phyloP scores from a whole-genome alignment of 2,113 vertebrate species.

The Brachypteracias leptosomus region DNA sequence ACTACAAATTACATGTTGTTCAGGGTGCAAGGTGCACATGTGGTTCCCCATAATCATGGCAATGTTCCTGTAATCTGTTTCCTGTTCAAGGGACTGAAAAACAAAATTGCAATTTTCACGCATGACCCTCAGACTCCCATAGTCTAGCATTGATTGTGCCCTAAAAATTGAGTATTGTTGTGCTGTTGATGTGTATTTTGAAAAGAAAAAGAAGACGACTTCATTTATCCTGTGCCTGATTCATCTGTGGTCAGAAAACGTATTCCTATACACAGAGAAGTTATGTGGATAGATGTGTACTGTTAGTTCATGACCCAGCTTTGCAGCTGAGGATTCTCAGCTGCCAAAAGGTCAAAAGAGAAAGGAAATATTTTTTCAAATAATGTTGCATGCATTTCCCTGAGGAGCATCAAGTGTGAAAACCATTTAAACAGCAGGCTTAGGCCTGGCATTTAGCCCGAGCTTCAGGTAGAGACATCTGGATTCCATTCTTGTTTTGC shows the following conservation, averaged over 20 bases:
- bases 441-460: constrained; percentile 52
- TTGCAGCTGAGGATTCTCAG: constrained; percentile 45
- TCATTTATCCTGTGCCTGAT: background rate
- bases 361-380: constrained; percentile 69
- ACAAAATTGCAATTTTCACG: background rate
- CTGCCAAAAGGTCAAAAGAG: constrained; percentile 58
- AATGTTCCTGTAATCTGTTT: background rate
- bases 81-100: background rate
- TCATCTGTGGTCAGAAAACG: constrained; percentile 31
- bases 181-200: background rate
- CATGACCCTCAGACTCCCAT: background rate
- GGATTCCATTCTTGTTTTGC: constrained; percentile 70
- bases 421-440: constrained; percentile 76
- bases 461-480: constrained; percentile 75
- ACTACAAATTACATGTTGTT: background rate
- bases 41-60: background rate
- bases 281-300: background rate
- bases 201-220: background rate
- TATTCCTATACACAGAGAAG: constrained; percentile 22
- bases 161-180: background rate
- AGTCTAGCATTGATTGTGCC: background rate
- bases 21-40: background rate
- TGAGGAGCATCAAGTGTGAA: constrained; percentile 61
- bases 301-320: constrained; percentile 36
- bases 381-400: constrained; percentile 48